Evolutionary conservation across 2,888 invertebrate species (phyloP).

Genomic region (Busseola fusca): DNA sequence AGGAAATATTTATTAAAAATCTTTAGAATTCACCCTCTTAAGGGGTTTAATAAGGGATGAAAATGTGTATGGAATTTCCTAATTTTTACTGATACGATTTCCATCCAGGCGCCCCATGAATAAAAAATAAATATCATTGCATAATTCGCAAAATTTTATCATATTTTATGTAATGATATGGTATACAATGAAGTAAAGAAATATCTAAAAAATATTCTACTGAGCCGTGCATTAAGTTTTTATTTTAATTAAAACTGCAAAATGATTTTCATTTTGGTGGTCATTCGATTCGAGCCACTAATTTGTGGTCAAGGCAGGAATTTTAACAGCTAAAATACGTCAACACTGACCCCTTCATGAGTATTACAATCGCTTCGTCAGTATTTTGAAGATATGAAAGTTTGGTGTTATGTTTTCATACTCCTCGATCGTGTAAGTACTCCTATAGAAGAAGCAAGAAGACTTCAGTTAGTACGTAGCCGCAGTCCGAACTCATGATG

Average conservation of each 20-base stretch:
- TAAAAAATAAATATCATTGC: not conserved
- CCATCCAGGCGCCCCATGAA: not conserved
- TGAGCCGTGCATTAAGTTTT: not conserved
- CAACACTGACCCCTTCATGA: too few relatives aligned
- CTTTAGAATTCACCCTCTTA: not conserved
- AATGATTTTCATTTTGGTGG: not conserved
- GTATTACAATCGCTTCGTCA: too few relatives aligned
- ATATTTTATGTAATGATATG: not conserved
- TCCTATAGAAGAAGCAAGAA: too few relatives aligned
- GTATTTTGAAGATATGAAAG: too few relatives aligned
- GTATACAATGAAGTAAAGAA: not conserved
- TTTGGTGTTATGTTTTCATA: too few relatives aligned
- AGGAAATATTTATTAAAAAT: not conserved
- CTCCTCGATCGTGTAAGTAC: too few relatives aligned
- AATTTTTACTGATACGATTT: not conserved
- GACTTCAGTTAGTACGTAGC: too few relatives aligned
- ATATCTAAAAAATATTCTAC: not conserved
- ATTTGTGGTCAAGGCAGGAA: too few relatives aligned
- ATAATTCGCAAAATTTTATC: not conserved
- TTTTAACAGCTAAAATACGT: too few relatives aligned
- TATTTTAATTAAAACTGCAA: not conserved
- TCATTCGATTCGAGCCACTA: not conserved
- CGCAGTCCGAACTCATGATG: too few relatives aligned
- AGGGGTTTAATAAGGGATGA: not conserved
- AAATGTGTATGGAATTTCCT: not conserved